Conservation (phyloP, 2,888 invertebrate genomes). For the Terebella lapidaria region DNA sequence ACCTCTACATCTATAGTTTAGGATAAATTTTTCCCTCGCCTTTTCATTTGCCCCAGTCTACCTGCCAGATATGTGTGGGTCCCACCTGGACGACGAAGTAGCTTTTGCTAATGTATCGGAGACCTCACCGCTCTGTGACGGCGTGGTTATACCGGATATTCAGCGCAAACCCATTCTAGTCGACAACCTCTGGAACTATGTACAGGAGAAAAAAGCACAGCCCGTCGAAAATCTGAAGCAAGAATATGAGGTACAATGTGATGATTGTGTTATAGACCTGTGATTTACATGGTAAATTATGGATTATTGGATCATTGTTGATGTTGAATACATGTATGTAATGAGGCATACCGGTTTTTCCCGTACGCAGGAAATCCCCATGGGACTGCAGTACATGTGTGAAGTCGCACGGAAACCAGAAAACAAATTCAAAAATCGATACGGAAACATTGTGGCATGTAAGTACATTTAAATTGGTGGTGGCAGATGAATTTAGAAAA, state of each 20-base stretch:
- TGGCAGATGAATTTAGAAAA: no score
- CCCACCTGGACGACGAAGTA: slow-evolving; percentile 6
- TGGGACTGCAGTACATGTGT: slow-evolving; percentile 42
- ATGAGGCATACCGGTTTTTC: not conserved
- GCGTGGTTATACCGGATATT: slow-evolving; percentile 13
- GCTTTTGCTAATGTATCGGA: not conserved
- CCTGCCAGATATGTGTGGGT: slow-evolving; percentile 9
- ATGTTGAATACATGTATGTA: not conserved
- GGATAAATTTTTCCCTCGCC: no score
- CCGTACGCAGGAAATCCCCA: slow-evolving; percentile 40
- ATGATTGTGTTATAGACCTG: not conserved
- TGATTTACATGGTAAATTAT: not conserved
- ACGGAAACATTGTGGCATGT: slow-evolving; percentile 52
- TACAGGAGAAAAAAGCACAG: slow-evolving; percentile 42
- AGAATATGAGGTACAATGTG: slow-evolving; percentile 41
- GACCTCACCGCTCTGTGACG: slow-evolving; percentile 16
- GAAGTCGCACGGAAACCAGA: slow-evolving; percentile 45
- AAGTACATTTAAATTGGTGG: slow-evolving; percentile 22
- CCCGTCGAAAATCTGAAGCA: slow-evolving; percentile 39
- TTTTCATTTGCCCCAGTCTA: no score
- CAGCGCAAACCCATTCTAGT: slow-evolving; percentile 38
- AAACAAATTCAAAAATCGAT: slow-evolving; percentile 50
- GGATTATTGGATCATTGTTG: not conserved
- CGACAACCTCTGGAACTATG: slow-evolving; percentile 49
- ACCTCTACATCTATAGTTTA: no score